Conservation (phyloP, 2,113 vertebrate species). For the Synchiropus splendidus region DNA sequence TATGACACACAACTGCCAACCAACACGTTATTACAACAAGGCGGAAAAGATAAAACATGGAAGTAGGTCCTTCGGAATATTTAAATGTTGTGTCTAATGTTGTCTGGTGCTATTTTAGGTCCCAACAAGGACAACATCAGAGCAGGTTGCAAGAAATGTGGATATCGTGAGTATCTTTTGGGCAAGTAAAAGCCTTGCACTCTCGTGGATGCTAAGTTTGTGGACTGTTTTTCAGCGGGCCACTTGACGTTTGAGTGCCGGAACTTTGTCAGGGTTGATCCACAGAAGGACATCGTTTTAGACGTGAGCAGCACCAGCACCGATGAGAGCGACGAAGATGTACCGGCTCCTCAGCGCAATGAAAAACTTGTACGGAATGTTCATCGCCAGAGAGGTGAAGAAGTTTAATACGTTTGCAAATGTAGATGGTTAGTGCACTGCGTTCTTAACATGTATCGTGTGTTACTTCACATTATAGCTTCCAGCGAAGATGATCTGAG, state of each 20-base stretch:
- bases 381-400: slow-evolving; percentile 63
- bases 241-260: slow-evolving; percentile 96
- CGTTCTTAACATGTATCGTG: too few species aligned
- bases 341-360: slow-evolving; percentile 55
- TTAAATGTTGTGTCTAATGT: too few species aligned
- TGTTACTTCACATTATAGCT: slow-evolving; percentile 46
- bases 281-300: slow-evolving; percentile 94
- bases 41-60: too few species aligned
- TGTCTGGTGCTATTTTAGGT: slow-evolving; percentile 60
- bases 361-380: slow-evolving; percentile 66
- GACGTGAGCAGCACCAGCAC: slow-evolving; percentile 97
- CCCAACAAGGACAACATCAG: slow-evolving; percentile 95
- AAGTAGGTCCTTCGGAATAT: too few species aligned
- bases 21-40: too few species aligned
- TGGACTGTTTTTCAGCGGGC: slow-evolving; percentile 72
- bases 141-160: slow-evolving; percentile 97
- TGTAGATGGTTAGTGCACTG: too few species aligned
- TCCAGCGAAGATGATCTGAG: slow-evolving; percentile 61
- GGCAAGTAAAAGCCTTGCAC: neutral
- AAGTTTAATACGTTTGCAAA: neutral
- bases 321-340: slow-evolving; percentile 82
- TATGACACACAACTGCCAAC: too few species aligned
- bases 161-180: slow-evolving; percentile 84
- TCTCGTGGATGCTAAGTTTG: too few species aligned
- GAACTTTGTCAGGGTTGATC: slow-evolving; percentile 95